A percentile compares a stretch with the other conserved stretches of the same genome.
Evolutionary conservation across 1,140 invertebrate species (phyloP).

Genomic region (Euura saliciscinereae): DNA sequence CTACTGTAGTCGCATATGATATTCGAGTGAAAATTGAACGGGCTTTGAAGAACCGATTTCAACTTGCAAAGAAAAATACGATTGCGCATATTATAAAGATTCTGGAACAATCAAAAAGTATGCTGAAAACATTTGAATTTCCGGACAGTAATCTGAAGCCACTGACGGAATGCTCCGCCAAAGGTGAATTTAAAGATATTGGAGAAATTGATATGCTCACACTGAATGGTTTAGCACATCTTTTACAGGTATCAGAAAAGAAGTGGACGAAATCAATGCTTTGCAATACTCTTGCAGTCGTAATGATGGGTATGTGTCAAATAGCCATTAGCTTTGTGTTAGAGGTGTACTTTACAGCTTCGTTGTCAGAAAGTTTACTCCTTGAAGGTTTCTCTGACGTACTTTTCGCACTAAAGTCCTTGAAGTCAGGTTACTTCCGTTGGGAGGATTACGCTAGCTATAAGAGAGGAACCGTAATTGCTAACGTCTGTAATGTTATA

Average conservation of each 20-base stretch:
- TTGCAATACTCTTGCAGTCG: not conserved
- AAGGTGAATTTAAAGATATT: not conserved
- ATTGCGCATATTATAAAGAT: not conserved
- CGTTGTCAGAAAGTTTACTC: not conserved
- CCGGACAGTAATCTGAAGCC: not conserved
- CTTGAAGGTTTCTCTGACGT: conserved; percentile 12
- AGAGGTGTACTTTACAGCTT: not conserved
- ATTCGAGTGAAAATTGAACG: not conserved
- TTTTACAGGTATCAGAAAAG: not conserved
- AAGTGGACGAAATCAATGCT: not conserved
- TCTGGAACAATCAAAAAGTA: not conserved
- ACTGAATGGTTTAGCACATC: not conserved
- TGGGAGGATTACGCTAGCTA: conserved; percentile 18
- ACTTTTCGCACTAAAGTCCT: conserved; percentile 12
- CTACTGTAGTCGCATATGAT: not conserved
- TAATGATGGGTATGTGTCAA: not conserved
- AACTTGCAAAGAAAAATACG: not conserved
- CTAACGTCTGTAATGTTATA: not conserved
- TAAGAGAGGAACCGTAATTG: conserved; percentile 13
- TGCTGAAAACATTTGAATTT: not conserved
- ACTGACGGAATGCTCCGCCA: not conserved
- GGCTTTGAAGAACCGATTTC: not conserved
- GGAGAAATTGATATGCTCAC: not conserved
- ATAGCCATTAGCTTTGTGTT: not conserved
- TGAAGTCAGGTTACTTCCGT: conserved; percentile 18